These are phyloP conservation scores for Myiagra hebetior DNA, from an alignment of 2,113 vertebrate species.

Conservation along the genomic window DNA sequence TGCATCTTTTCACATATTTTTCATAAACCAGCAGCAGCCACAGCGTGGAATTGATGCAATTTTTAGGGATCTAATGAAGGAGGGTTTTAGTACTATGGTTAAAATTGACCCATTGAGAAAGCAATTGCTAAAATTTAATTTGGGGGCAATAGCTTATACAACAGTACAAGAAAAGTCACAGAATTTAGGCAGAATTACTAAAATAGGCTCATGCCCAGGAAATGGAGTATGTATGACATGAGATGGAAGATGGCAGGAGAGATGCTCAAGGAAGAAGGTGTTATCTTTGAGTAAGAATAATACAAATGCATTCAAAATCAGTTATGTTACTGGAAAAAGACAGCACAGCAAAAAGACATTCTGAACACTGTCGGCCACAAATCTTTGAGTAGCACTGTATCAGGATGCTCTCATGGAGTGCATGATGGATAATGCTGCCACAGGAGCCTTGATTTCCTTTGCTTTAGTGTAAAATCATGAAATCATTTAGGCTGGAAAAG, in stretches of 20 bases:
- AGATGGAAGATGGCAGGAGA: neutral
- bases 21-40: neutral
- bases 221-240: fast-evolving
- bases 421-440: neutral
- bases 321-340: neutral
- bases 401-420: neutral
- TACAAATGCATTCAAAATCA: neutral
- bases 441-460: neutral
- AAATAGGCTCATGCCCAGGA: neutral
- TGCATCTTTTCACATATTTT: neutral
- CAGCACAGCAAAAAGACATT: neutral
- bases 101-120: neutral
- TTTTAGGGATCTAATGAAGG: neutral
- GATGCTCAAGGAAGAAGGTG: neutral
- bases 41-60: neutral
- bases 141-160: neutral
- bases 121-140: neutral
- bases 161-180: neutral
- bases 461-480: neutral
- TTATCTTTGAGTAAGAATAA: neutral
- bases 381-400: neutral
- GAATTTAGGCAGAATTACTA: neutral
- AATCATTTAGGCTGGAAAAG: neutral
- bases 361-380: neutral
- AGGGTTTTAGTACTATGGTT: neutral